Percentiles rank a stretch among this genome's conserved stretches.
These are phyloP conservation scores for Arbacia lixula DNA, from an alignment of 53 echinoderm and acorn worm genomes.

Conservation along the genomic window DNA sequence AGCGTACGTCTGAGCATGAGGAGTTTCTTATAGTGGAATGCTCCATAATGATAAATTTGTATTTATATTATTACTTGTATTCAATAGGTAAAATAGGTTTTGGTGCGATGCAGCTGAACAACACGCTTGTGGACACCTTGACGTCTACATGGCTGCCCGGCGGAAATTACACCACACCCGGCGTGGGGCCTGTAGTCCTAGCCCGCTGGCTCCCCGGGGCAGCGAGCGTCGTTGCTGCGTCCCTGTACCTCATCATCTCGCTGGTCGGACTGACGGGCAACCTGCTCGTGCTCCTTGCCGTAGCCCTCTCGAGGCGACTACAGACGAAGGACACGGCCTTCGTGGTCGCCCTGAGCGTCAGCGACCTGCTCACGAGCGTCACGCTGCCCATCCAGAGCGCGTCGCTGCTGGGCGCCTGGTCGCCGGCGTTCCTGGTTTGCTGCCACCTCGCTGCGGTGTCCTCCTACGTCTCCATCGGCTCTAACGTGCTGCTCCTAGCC, in stretches of 20 bases:
- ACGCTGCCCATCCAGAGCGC: conserved; percentile 39
- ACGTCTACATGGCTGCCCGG: no score
- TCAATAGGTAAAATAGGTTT: no score
- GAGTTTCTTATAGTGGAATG: no score
- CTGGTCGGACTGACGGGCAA: not conserved
- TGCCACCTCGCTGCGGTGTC: not conserved
- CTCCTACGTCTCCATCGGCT: not conserved
- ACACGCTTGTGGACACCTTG: no score
- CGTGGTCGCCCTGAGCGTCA: conserved; percentile 27
- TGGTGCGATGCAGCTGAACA: no score
- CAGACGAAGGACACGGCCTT: conserved; percentile 25
- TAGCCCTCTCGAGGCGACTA: conserved; percentile 2
- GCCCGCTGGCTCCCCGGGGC: no score
- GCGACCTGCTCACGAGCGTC: conserved; percentile 23
- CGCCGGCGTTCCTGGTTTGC: not conserved
- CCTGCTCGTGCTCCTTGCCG: not conserved
- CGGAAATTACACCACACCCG: no score
- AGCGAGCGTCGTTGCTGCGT: not conserved
- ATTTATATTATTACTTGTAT: no score
- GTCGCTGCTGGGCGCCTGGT: conserved; percentile 3
- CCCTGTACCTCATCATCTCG: not conserved
- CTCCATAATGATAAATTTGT: no score
- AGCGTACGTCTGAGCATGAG: no score
- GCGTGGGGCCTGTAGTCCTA: no score
- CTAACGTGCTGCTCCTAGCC: conserved; percentile 6